Evolutionary conservation across 2,113 vertebrate species (phyloP).

Genomic region (Chaetura pelagica): DNA sequence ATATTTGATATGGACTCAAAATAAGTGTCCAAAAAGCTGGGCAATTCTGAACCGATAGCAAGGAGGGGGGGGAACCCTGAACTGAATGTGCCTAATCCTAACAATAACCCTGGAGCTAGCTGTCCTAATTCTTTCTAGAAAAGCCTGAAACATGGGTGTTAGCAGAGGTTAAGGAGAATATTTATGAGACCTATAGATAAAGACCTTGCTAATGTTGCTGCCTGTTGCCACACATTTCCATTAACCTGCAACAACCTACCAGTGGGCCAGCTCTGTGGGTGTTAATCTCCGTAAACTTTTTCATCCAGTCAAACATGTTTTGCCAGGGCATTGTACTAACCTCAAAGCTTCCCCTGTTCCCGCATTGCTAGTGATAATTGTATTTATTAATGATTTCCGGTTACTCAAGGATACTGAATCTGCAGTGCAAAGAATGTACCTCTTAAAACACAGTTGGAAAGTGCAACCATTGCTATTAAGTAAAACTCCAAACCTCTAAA

Average conservation of each 20-base stretch:
- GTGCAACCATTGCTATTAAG: neutral
- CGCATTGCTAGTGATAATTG: neutral
- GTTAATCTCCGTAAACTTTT: constrained; percentile 22
- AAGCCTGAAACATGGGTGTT: neutral
- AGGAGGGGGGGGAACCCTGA: neutral
- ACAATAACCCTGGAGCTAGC: neutral
- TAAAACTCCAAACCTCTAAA: neutral
- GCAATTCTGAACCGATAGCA: fast-evolving
- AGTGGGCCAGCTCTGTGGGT: constrained; percentile 23
- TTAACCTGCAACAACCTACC: constrained; percentile 44
- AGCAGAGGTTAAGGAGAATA: constrained; percentile 24
- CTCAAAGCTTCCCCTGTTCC: neutral
- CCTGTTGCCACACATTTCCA: constrained; percentile 49
- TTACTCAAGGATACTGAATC: constrained; percentile 1
- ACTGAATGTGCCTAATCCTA: neutral
- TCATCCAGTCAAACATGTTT: neutral
- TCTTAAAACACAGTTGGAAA: neutral
- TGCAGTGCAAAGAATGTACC: neutral
- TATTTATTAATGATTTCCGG: constrained; percentile 26
- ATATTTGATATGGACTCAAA: neutral
- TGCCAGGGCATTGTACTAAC: neutral
- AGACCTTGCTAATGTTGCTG: constrained; percentile 28
- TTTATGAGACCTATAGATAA: constrained; percentile 40
- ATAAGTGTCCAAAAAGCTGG: neutral
- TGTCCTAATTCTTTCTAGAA: constrained; percentile 10